Base-by-base conservation (phyloP, 1,140 invertebrate species). In the Drosophila busckii region DNA sequence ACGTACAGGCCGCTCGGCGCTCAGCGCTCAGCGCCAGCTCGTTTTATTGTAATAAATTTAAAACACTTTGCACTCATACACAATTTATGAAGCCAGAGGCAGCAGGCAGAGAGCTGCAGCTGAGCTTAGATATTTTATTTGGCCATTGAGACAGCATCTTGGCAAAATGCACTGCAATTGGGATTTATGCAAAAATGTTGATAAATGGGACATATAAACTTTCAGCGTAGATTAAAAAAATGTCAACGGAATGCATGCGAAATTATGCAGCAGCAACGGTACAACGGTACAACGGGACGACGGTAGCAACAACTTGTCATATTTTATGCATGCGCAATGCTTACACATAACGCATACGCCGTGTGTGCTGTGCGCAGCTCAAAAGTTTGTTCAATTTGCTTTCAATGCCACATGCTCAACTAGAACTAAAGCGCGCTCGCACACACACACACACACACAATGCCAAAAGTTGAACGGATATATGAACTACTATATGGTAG, bases 1-100 rank as follows among this genome's bases (percentile, higher is more conserved):
- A 75, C 75, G 75, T 82, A 73, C 42, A n/a, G n/a, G n/a, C n/a
- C n/a, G n/a, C n/a, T n/a, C n/a, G n/a, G 48, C 52, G 45, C 64
- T 59, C 32, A 42, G 26, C 55, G 53, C 58, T 29, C 56, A 54
- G 59, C 56, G 54, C 56, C 70, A 78, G 71, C 64, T 82, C 69
- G 69, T 82, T 64, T 82, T 75, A 83, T 80, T 80, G 75, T 80
- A 80, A 80, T 80, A 80, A 80, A 82, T 80, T 80, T 80, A 75
- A 80, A 82, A 80, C 75, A 80, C 82, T 80, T 80, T 82, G 75
- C 68, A 73, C 75, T 76, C 76, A 80, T 80, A 75, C 75, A 80
- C 69, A 80, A 75, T 80, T 80, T 80, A 80, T 80, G 73, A 80
- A 80, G 71, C 75, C 50, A 64, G 73, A 78, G 75, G 44, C 55